A percentile compares a stretch with the other conserved stretches of the same genome.
Conservation (phyloP, 1,140 invertebrate genomes). For the Scylla paramamosain region DNA sequence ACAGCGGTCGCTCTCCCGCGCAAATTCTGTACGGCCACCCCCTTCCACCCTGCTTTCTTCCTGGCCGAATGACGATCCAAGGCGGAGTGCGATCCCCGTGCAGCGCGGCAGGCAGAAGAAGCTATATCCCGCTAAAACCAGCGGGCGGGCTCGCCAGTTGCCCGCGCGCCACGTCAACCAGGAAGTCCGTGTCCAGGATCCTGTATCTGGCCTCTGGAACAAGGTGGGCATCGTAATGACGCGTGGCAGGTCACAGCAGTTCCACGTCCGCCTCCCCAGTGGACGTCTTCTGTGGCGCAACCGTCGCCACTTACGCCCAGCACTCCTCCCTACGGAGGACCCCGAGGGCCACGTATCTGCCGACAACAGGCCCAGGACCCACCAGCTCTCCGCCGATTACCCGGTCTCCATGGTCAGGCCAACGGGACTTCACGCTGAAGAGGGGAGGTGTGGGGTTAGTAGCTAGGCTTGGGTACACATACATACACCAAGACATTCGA, state of each 20-base stretch:
- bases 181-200: neutral
- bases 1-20: conserved; percentile 57
- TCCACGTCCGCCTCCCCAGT: neutral
- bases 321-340: neutral
- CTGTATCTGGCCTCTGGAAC: neutral
- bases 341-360: neutral
- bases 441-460: too few species aligned
- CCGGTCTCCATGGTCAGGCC: too few species aligned
- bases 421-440: too few species aligned
- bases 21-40: conserved; percentile 53
- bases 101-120: neutral
- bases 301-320: neutral
- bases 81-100: neutral
- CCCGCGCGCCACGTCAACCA: neutral
- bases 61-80: neutral
- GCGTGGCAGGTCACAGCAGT: neutral
- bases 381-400: too few species aligned
- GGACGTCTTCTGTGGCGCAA: neutral
- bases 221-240: neutral
- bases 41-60: neutral
- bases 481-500: too few species aligned
- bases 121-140: neutral
- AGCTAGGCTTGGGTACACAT: too few species aligned
- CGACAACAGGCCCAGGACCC: neutral
- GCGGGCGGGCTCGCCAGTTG: neutral